phyloP scores from a whole-genome alignment of 2,797 vertebrate species.

The Aplochiton taeniatus region DNA sequence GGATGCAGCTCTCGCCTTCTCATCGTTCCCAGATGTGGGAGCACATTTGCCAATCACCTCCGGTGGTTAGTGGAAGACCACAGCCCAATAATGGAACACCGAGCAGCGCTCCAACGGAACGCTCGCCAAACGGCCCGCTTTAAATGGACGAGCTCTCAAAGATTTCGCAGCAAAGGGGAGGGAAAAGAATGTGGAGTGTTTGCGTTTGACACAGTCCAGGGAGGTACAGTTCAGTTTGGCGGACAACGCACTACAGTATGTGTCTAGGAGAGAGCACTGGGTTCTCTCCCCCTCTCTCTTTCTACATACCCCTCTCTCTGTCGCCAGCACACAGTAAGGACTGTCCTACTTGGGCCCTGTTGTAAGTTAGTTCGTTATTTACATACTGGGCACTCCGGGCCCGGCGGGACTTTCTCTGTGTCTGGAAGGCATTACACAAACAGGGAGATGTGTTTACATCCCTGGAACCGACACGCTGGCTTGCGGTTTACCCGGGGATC shows the following conservation, averaged over 20 bases:
- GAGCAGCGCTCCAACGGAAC: constrained; percentile 35
- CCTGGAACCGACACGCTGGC: constrained; percentile 44
- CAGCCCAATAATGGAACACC: constrained; percentile 42
- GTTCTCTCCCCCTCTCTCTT: constrained; percentile 6
- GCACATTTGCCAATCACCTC: constrained; percentile 56
- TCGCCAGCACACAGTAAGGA: not conserved
- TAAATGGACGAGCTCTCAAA: constrained; percentile 36
- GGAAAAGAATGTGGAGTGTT: constrained; percentile 18
- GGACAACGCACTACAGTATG: not conserved
- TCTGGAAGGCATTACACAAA: constrained; percentile 36
- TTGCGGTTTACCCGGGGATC: constrained; percentile 54
- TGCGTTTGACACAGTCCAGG: constrained; percentile 26
- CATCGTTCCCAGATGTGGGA: constrained; percentile 65
- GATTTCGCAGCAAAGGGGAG: constrained; percentile 46
- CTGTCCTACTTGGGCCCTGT: constrained; percentile 6
- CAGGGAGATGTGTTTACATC: constrained; percentile 58
- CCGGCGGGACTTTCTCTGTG: constrained; percentile 27
- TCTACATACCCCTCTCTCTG: constrained; percentile 5
- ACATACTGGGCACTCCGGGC: not conserved
- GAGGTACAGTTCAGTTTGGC: constrained; percentile 10
- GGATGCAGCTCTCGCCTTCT: constrained; percentile 35
- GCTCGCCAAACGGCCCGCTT: constrained; percentile 21
- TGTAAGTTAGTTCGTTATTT: constrained; percentile 19
- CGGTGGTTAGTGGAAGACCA: constrained; percentile 38
- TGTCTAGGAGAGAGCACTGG: not conserved